Evolutionary conservation across 2,113 vertebrate genomes (phyloP).

Genomic region (Perca schrenkii): DNA sequence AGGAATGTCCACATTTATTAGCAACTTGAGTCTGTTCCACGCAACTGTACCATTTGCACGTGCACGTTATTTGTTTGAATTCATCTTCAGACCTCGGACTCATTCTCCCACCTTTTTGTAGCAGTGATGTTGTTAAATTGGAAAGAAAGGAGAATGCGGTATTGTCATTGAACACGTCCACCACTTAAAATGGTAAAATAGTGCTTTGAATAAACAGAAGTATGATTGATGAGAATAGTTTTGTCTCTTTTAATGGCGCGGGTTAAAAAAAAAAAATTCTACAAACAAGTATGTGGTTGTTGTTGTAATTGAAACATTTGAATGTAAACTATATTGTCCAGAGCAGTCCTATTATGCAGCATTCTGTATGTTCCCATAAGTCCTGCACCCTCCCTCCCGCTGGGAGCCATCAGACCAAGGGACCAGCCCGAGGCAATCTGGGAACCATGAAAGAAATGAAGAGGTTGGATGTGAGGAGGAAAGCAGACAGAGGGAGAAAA

Average conservation of each 20-base stretch:
- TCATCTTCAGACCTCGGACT: neutral
- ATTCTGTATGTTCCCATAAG: slow-evolving; percentile 25
- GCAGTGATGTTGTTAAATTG: neutral
- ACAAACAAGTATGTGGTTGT: neutral
- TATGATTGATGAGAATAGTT: neutral
- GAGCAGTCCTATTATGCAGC: slow-evolving; percentile 45
- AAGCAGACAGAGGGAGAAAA: neutral
- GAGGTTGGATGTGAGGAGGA: slow-evolving; percentile 32
- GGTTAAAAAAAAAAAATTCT: neutral
- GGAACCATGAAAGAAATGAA: slow-evolving; percentile 32
- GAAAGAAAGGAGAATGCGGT: neutral
- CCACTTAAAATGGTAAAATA: neutral
- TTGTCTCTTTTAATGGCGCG: neutral
- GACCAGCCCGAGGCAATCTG: slow-evolving; percentile 60
- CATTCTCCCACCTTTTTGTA: neutral
- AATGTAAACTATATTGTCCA: slow-evolving; percentile 19
- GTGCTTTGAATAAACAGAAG: neutral
- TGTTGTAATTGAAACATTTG: slow-evolving; percentile 7
- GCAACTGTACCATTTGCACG: neutral
- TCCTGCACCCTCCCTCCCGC: slow-evolving; percentile 59
- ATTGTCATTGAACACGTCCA: neutral
- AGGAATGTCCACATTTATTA: neutral
- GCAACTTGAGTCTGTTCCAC: too few species aligned
- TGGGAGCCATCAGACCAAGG: slow-evolving; percentile 70
- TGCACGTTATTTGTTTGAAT: neutral